Conservation (phyloP, 1,140 invertebrate species). For the Drosophila jambulina region DNA sequence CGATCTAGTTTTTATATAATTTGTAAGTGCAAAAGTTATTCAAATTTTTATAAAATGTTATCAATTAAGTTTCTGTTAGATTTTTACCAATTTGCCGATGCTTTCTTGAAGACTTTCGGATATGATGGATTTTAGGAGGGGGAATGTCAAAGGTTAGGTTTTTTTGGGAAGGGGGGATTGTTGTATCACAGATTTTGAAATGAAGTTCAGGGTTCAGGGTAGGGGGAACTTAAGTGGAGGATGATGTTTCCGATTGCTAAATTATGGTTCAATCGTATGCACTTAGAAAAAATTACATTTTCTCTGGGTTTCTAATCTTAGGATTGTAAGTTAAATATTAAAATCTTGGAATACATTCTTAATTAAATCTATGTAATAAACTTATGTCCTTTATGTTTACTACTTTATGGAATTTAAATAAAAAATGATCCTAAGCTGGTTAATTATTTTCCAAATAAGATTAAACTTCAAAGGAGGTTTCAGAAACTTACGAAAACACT, state of each 20-base stretch:
- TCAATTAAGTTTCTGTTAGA: slow-evolving; percentile 24
- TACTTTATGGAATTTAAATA: not conserved
- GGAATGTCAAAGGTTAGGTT: not conserved
- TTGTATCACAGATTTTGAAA: slow-evolving; percentile 81
- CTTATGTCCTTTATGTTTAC: not conserved
- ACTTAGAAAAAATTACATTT: slow-evolving; percentile 1
- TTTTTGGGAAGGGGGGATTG: slow-evolving; percentile 39
- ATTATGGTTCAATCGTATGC: not conserved
- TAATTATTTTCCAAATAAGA: not conserved
- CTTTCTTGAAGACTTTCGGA: slow-evolving; percentile 38
- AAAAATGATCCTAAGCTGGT: not conserved
- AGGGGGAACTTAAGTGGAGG: not conserved
- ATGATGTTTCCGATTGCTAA: slow-evolving; percentile 4
- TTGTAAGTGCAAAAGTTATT: slow-evolving; percentile 57
- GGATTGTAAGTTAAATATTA: not conserved
- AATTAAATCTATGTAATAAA: not conserved
- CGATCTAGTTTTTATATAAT: slow-evolving; percentile 36
- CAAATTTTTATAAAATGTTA: slow-evolving; percentile 49
- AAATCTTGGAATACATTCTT: not conserved
- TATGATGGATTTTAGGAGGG: slow-evolving; percentile 13
- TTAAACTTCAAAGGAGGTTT: not conserved
- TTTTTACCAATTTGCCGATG: slow-evolving; percentile 35
- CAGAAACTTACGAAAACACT: not conserved
- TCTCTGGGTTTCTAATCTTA: not conserved
- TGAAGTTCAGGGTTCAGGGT: slow-evolving; percentile 47